These are phyloP conservation scores for Nephrotoma appendiculata DNA, from an alignment of 2,888 invertebrate species.

Conservation along the genomic window DNA sequence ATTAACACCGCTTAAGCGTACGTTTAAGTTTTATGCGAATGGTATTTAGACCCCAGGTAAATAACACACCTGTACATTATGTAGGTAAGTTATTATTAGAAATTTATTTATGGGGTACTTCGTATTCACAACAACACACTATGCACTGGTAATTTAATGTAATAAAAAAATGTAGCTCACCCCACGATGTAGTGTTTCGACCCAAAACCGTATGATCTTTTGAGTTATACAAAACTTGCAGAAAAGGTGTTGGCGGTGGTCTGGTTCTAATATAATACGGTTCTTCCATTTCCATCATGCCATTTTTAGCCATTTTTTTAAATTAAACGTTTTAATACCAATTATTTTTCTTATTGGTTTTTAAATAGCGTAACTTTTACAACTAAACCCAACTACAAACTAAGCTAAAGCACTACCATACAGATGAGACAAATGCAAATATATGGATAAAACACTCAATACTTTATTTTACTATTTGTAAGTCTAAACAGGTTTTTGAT, in stretches of 20 bases:
- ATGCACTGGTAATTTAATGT: neutral
- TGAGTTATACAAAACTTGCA: conserved; percentile 36
- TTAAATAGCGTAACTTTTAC: neutral
- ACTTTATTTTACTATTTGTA: neutral
- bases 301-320: neutral
- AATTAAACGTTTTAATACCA: neutral
- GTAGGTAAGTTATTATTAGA: neutral
- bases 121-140: neutral
- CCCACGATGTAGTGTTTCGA: conserved; percentile 47
- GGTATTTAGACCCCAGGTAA: neutral
- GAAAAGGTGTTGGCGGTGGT: conserved; percentile 24
- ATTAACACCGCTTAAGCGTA: neutral
- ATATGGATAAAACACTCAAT: neutral
- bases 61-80: neutral
- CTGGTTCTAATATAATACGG: conserved; percentile 23
- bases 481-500: conserved; percentile 5
- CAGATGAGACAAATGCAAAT: neutral
- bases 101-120: neutral
- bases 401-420: neutral
- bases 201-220: conserved; percentile 45
- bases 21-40: neutral
- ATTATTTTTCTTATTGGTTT: neutral
- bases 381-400: neutral
- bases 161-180: conserved; percentile 33
- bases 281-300: conserved; percentile 20